Evolutionary conservation across 2,113 vertebrate genomes (phyloP).

Genomic region (Phyllostomus discolor): DNA sequence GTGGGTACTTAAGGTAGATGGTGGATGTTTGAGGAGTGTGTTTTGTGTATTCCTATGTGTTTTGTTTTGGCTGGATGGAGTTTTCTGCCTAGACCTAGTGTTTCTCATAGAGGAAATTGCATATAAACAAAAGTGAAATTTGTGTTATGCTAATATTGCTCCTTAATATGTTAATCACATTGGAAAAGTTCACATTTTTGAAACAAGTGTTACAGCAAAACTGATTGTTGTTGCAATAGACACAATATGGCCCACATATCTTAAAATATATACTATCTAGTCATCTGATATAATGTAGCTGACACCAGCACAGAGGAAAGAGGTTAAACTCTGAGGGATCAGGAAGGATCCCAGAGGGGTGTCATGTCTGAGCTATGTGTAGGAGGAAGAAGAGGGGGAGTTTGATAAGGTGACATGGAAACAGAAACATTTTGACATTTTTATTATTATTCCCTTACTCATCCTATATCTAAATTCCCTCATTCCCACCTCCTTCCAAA

Average conservation of each 20-base stretch:
- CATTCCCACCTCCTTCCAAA: background rate
- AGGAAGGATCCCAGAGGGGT: background rate
- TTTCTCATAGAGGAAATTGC: background rate
- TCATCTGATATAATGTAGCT: background rate
- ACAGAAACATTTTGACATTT: background rate
- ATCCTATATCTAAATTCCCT: background rate
- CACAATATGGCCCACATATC: background rate
- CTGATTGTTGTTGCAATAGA: background rate
- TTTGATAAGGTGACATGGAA: background rate
- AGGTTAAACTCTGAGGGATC: background rate
- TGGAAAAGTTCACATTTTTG: background rate
- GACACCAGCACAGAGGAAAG: background rate
- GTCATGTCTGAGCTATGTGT: background rate
- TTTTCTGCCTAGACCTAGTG: background rate
- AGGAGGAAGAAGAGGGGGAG: background rate
- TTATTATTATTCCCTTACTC: background rate
- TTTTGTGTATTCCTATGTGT: background rate
- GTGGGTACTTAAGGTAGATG: fast-evolving
- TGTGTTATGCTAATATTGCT: background rate
- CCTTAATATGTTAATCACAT: background rate
- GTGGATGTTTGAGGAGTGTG: background rate
- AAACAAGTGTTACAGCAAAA: background rate
- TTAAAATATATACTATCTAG: background rate
- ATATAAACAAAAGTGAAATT: background rate
- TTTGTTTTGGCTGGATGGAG: background rate